Evolutionary conservation across 2,888 invertebrate species (phyloP).

Genomic region (Yponomeuta malinellus): DNA sequence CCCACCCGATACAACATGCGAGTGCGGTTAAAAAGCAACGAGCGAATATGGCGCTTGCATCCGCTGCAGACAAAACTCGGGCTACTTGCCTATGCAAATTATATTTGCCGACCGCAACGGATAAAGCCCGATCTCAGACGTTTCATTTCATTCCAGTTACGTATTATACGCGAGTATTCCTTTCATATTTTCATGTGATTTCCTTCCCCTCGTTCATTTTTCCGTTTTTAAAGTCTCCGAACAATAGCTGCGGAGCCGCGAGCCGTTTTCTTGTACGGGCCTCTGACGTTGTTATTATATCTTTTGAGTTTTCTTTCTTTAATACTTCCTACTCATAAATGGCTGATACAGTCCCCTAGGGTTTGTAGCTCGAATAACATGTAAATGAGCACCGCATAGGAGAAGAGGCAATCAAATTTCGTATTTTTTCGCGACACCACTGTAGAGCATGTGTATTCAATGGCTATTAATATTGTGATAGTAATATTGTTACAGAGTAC

Average conservation of each 20-base stretch:
- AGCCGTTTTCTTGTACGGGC: conserved; percentile 68
- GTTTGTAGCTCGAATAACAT: conserved; percentile 71
- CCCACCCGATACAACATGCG: conserved; percentile 63
- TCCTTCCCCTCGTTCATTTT: conserved; percentile 72
- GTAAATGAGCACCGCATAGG: conserved; percentile 64
- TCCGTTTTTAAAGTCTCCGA: conserved; percentile 69
- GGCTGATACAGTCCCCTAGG: conserved; percentile 72
- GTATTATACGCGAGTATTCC: conserved; percentile 63
- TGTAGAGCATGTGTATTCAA: too few relatives aligned
- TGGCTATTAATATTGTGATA: neutral
- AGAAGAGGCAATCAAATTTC: conserved; percentile 38
- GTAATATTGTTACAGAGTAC: neutral
- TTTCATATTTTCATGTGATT: conserved; percentile 76
- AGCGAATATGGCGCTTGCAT: conserved; percentile 73
- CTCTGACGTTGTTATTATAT: conserved; percentile 68
- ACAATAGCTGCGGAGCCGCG: conserved; percentile 70
- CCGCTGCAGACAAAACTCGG: conserved; percentile 72
- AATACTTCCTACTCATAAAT: conserved; percentile 75
- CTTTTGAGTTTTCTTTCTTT: conserved; percentile 72
- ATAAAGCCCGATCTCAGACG: conserved; percentile 68
- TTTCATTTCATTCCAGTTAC: conserved; percentile 71
- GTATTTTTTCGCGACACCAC: neutral
- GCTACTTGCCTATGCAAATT: conserved; percentile 77
- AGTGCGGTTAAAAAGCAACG: conserved; percentile 73
- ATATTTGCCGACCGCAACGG: conserved; percentile 73